These are phyloP conservation scores for Megalonaias nervosa DNA, from an alignment of 1,140 invertebrate genomes.

Conservation along the genomic window DNA sequence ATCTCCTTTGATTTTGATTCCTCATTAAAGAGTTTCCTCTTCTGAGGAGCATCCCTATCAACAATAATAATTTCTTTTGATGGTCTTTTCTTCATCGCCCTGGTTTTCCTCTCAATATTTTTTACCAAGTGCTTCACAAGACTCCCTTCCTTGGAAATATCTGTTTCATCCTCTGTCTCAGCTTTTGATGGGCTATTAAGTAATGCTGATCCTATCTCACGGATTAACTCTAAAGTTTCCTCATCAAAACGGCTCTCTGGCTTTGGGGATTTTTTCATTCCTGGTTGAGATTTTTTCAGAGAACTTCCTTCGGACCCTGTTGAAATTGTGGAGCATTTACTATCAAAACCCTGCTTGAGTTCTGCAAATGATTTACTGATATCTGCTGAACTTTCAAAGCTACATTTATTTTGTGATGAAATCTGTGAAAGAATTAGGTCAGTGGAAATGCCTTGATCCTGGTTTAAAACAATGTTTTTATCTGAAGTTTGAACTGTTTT, in stretches of 20 bases:
- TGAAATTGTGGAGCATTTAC: background rate
- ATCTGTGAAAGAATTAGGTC: too few relatives aligned
- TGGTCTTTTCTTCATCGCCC: constrained; percentile 25
- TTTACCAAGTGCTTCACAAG: constrained; percentile 55
- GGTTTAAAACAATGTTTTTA: too few relatives aligned
- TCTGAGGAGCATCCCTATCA: constrained; percentile 34
- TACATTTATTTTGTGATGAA: too few relatives aligned
- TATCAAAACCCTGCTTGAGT: too few relatives aligned
- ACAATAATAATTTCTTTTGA: constrained; percentile 53
- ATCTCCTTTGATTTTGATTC: too few relatives aligned
- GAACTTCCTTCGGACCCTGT: background rate
- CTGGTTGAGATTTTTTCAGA: background rate
- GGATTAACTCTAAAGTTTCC: constrained; percentile 53
- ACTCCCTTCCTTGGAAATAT: constrained; percentile 34
- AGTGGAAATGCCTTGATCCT: too few relatives aligned
- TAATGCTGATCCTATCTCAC: constrained; percentile 60
- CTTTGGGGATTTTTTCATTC: constrained; percentile 2
- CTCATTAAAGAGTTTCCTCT: constrained; percentile 10
- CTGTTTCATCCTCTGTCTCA: constrained; percentile 32
- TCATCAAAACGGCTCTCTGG: constrained; percentile 37
- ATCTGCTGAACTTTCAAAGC: too few relatives aligned
- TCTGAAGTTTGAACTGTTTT: too few relatives aligned
- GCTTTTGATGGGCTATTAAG: constrained; percentile 51
- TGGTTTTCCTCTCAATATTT: constrained; percentile 54
- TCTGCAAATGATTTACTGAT: too few relatives aligned